phyloP scores from a whole-genome alignment of 1,140 invertebrate species.

The Cydia strobilella region DNA sequence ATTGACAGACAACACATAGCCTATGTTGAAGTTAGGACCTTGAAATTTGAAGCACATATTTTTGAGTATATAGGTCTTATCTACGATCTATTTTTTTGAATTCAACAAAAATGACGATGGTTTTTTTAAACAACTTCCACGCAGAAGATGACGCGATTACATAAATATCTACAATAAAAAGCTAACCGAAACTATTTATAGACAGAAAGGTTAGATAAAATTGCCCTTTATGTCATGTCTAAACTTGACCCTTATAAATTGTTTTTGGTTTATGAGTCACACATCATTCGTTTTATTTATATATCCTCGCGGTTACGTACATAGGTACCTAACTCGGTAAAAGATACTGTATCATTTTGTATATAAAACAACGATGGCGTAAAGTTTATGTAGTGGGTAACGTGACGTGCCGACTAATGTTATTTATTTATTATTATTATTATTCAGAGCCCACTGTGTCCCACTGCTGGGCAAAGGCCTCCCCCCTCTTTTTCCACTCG shows the following conservation, averaged over 20 bases:
- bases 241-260: constrained; percentile 2
- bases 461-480: too few relatives aligned
- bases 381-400: constrained; percentile 18
- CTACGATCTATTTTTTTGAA: too few relatives aligned
- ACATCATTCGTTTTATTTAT: constrained; percentile 8
- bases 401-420: constrained; percentile 9
- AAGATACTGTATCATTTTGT: constrained; percentile 9
- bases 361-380: constrained; percentile 16
- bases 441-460: too few relatives aligned
- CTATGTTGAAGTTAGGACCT: too few relatives aligned
- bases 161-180: not conserved
- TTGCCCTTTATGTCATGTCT: constrained; percentile 10
- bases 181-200: not conserved
- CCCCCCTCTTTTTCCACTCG: too few relatives aligned
- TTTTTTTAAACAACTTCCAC: too few relatives aligned
- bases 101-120: too few relatives aligned
- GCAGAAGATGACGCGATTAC: too few relatives aligned
- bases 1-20: too few relatives aligned
- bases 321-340: not conserved
- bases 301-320: constrained; percentile 16
- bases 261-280: constrained; percentile 25
- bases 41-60: too few relatives aligned
- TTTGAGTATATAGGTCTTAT: too few relatives aligned
- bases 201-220: not conserved
- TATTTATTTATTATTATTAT: too few relatives aligned